Percentiles rank a stretch among this genome's conserved stretches.
phyloP scores from a whole-genome alignment of 2,113 vertebrate species.

The Rhinolophus ferrumequinum region DNA sequence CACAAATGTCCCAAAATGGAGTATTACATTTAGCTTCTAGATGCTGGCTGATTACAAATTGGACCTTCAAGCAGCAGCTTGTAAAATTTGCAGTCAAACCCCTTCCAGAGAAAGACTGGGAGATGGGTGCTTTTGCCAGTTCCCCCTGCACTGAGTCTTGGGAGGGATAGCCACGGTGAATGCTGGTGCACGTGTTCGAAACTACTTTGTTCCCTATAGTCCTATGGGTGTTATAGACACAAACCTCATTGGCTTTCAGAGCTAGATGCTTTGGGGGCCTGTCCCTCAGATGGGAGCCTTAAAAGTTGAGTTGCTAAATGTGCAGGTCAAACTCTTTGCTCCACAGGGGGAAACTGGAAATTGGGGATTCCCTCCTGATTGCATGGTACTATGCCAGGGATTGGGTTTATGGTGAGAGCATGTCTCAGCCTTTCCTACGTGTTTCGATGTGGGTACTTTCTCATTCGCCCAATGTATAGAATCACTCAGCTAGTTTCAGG shows the following conservation, averaged over 20 bases:
- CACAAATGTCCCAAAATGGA: not conserved
- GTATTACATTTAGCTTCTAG: not conserved
- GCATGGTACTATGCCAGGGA: not conserved
- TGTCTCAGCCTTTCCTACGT: not conserved
- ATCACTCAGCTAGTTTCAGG: not conserved
- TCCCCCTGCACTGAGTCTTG: not conserved
- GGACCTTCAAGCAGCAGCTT: not conserved
- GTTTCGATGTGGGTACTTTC: not conserved
- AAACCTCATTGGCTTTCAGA: not conserved
- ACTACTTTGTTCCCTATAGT: not conserved
- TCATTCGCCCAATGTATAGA: not conserved
- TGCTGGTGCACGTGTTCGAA: not conserved
- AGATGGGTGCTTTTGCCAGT: not conserved
- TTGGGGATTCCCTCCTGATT: not conserved
- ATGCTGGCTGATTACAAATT: not conserved
- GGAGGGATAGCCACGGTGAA: not conserved
- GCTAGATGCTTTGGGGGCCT: not conserved
- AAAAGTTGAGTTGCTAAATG: not conserved
- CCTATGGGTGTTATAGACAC: not conserved
- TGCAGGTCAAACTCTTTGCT: not conserved
- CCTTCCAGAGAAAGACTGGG: not conserved
- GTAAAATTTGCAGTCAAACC: not conserved
- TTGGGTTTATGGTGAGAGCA: not conserved
- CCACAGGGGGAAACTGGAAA: not conserved
- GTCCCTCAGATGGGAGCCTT: not conserved